Base-by-base conservation (phyloP, 2,888 invertebrate species). In the Agrilus mali region DNA sequence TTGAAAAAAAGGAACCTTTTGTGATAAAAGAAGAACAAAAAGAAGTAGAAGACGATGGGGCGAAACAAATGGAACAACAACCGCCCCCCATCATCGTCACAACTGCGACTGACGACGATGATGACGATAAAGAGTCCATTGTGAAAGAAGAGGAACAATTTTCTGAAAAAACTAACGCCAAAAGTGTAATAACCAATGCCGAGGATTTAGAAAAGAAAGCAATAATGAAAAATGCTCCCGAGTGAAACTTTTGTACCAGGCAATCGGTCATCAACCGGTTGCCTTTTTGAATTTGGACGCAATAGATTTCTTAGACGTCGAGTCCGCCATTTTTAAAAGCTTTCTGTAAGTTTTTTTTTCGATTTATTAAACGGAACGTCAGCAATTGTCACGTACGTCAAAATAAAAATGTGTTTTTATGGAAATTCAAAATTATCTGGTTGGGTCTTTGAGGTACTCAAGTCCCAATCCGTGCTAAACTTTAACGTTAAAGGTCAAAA, bases 201-300 rank as follows among this genome's bases (percentile, higher is more conserved):
- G 51, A 49, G 41, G 46, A 41, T 41, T 44, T 47, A 42, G 50
- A 49, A 45, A 41, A 38, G 39, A 45, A 46, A 48, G 49, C 48
- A 46, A 53, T 53, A 51, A 50, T 44, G 44, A 47, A 50, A 46
- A 51, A 45, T 44, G 50, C 46, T 42, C 49, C 51, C 35, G 53
- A 51, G 46, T 53, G 51, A 53, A 27, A 27, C 27, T 27, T 27
- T 27, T 27, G 27, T 27, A 27, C 27, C 8, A 27, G 27, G 27
- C 27, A 10, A 27, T 27, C 27, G 46, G 35, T 39, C 13, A 31
- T 20, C 36, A 33, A 33, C 43, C 39, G 42, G 40, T 38, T 40
- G 41, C 43, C 41, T 33, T 43, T 36, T 42, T 44, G 22, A 44
- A 44, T 39, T 35, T 27, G 27, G 6, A 8, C 10, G 27, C 27